phyloP scores from a whole-genome alignment of 2,888 invertebrate species.

The Antitype chi region DNA sequence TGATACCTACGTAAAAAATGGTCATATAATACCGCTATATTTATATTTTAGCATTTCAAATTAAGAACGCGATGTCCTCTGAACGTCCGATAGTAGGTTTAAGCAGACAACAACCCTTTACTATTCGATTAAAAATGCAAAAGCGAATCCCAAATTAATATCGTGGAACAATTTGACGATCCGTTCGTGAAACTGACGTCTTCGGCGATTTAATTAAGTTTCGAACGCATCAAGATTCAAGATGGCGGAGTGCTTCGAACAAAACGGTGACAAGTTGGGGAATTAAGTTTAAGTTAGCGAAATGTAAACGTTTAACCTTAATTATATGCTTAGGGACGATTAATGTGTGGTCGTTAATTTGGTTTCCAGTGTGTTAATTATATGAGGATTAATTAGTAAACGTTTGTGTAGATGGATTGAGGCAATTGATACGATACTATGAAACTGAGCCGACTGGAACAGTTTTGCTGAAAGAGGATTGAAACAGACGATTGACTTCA shows the following conservation, averaged over 20 bases:
- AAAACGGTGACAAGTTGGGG: constrained; percentile 64
- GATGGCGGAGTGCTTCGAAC: constrained; percentile 56
- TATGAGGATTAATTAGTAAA: constrained; percentile 24
- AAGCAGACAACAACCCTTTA: constrained; percentile 29
- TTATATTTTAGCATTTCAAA: background rate
- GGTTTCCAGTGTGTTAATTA: constrained; percentile 47
- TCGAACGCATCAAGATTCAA: constrained; percentile 74
- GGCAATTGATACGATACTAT: constrained; percentile 17
- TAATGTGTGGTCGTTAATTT: constrained; percentile 51
- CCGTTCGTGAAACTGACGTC: constrained; percentile 73
- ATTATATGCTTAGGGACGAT: constrained; percentile 51
- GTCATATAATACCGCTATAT: background rate
- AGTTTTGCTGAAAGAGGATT: background rate
- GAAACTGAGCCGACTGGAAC: constrained; percentile 14
- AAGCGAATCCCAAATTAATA: constrained; percentile 72
- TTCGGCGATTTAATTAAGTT: constrained; percentile 86
- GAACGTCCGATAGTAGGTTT: constrained; percentile 1
- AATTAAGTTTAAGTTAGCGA: constrained; percentile 53
- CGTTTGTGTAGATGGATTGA: constrained; percentile 1
- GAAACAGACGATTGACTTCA: constrained; percentile 17
- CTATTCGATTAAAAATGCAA: constrained; percentile 52
- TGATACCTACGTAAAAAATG: constrained; percentile 8
- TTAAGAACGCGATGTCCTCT: background rate
- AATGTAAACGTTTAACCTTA: constrained; percentile 57
- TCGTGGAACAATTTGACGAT: constrained; percentile 80